A percentile compares a stretch with the other conserved stretches of the same genome.
Conservation (phyloP, 2,888 invertebrate genomes). For the Agrochola lychnidis region DNA sequence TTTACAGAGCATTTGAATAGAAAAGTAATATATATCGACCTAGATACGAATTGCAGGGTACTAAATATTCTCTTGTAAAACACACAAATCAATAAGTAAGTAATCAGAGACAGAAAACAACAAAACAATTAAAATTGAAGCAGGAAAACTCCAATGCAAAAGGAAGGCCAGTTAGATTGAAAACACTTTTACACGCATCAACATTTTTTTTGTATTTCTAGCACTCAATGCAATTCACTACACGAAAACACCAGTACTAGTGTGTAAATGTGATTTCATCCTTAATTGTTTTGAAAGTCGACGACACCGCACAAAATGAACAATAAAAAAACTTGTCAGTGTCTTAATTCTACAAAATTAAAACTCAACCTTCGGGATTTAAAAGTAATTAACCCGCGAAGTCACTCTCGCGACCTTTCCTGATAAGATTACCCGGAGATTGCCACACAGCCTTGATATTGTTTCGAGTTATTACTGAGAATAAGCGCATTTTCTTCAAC, state of each 20-base stretch:
- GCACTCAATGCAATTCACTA: background rate
- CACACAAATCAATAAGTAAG: background rate
- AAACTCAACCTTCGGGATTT: slow-evolving; percentile 40
- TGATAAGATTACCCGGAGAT: slow-evolving; percentile 66
- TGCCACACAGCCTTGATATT: slow-evolving; percentile 52
- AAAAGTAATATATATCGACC: background rate
- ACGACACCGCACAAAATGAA: background rate
- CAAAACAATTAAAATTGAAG: background rate
- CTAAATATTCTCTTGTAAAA: background rate
- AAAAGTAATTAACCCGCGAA: slow-evolving; percentile 58
- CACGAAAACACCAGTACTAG: background rate
- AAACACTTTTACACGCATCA: background rate
- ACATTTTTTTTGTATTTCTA: background rate
- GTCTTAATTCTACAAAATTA: slow-evolving; percentile 39
- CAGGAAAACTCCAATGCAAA: background rate
- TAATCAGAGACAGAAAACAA: no score
- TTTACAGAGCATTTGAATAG: background rate
- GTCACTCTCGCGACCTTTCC: slow-evolving; percentile 51
- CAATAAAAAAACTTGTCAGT: slow-evolving; percentile 25
- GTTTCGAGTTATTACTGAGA: slow-evolving; percentile 39
- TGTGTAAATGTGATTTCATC: background rate
- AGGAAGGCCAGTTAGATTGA: background rate
- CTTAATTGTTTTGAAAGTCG: background rate
- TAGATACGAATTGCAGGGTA: background rate
- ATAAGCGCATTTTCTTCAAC: slow-evolving; percentile 33